Conservation (phyloP, 2,888 invertebrate species). For the Ophion ellenae region DNA sequence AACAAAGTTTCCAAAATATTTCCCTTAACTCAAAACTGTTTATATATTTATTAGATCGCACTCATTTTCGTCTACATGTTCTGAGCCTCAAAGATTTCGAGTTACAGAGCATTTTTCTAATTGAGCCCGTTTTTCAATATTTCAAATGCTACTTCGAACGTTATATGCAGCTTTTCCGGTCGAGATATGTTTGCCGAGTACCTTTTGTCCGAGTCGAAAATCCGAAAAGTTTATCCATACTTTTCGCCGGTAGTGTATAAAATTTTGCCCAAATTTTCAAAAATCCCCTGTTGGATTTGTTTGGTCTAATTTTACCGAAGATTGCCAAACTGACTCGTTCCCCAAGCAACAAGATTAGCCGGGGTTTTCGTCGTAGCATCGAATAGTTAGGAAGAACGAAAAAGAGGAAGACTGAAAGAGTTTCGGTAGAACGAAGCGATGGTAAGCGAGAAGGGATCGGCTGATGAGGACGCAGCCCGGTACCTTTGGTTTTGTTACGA, state of each 20-base stretch:
- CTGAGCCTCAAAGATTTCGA: not conserved
- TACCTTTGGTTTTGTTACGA: slow-evolving; percentile 65
- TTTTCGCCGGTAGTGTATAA: not conserved
- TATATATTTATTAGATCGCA: not conserved
- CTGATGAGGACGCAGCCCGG: slow-evolving; percentile 51
- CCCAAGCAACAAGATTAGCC: not conserved
- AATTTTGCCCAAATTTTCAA: not conserved
- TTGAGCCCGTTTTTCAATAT: not conserved
- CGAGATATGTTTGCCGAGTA: not conserved
- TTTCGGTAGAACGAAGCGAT: not conserved
- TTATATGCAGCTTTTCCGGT: not conserved
- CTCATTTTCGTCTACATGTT: not conserved
- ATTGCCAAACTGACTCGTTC: not conserved
- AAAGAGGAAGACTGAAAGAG: not conserved
- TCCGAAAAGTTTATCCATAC: not conserved
- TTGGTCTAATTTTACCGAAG: not conserved
- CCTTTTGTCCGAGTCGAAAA: not conserved
- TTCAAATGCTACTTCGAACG: not conserved
- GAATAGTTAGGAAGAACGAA: not conserved
- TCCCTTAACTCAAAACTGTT: not conserved
- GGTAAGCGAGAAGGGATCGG: slow-evolving; percentile 17
- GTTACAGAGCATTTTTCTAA: not conserved
- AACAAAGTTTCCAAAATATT: not conserved
- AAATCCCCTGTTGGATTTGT: not conserved
- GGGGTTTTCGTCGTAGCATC: not conserved